Evolutionary conservation across 1,140 invertebrate genomes (phyloP), one percentile per base, ranked within the genome.

Genomic region (Diorhabda sublineata): DNA sequence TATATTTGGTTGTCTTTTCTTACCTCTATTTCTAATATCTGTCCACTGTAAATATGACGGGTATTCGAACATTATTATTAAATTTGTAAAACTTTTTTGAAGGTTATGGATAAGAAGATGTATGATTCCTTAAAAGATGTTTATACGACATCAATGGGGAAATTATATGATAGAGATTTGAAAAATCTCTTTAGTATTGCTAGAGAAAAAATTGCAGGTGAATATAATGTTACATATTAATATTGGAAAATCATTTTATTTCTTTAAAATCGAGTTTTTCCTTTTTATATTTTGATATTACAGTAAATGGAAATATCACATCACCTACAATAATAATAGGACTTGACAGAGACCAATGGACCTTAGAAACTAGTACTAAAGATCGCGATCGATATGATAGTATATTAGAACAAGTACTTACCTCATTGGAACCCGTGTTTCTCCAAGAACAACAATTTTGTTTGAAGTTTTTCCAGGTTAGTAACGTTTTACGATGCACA

Each of bases 381-480:
- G 87, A 87, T 69, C 80, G 88, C 63, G 80, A 84, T 68, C 79
- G 85, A 69, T 90, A 90, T 79, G 91, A 93, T 79, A 87, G 88
- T 59, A 84, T 93, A 11, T 83, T 95, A 58, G 92, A 95, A 78
- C 87, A 89, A 79, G 90, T 96, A 26, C 82, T 98, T 5, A 91
- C 90, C 59, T 91, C 97, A 77, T 85, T 98, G 61, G 95, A 98
- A 80, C 93, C 93, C 42, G 89, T 97, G 69, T 98, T 96, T 81
- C 85, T 98, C 56, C 91, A 91, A 41, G 97, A 99, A 81, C 97
- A 99, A 83, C 90, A 96, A 72, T 99, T 99, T 84, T 98, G 95
- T 81, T 90, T 95, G 7, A 86, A 89, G 45, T 99, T 98, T 83
- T 96, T 99, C 78, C 92, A 96, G 75, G 77, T 78, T 58, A 70